A percentile compares a stretch with the other conserved stretches of the same genome.
Evolutionary conservation across 92 coral and sea anemone genomes (phyloP).

Genomic region (Zoanthus solanderi): DNA sequence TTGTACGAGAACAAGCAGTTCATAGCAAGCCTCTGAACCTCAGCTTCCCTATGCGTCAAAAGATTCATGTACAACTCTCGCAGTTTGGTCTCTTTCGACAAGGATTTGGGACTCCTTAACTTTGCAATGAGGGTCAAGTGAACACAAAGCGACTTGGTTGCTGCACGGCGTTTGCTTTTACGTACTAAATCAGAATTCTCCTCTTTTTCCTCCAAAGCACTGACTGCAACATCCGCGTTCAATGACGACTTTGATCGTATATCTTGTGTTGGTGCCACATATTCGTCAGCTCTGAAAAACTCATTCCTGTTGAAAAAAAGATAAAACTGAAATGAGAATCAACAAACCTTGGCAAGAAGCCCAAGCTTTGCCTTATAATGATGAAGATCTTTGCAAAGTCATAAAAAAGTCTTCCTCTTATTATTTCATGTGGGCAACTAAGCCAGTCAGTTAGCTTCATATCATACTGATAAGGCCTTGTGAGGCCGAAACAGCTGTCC

Average conservation of each 20-base stretch:
- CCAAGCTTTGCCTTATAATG: too few relatives aligned
- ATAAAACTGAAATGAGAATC: background rate
- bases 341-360: background rate
- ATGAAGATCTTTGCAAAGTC: too few relatives aligned
- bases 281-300: slow-evolving; percentile 73
- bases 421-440: too few relatives aligned
- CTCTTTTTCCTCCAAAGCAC: slow-evolving; percentile 20
- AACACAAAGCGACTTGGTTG: slow-evolving; percentile 81
- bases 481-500: too few relatives aligned
- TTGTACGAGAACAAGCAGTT: slow-evolving; percentile 87
- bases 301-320: slow-evolving; percentile 63
- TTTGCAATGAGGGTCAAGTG: slow-evolving; percentile 80
- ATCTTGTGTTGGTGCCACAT: slow-evolving; percentile 82
- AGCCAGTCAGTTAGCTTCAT: too few relatives aligned
- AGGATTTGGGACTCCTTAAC: slow-evolving; percentile 84
- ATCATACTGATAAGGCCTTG: too few relatives aligned
- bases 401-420: too few relatives aligned
- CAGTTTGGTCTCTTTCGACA: slow-evolving; percentile 80
- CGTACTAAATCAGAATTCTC: slow-evolving; percentile 37
- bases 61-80: slow-evolving; percentile 71
- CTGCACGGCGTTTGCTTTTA: slow-evolving; percentile 71
- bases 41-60: slow-evolving; percentile 83
- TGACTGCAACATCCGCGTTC: slow-evolving; percentile 6
- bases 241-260: slow-evolving; percentile 53
- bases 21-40: slow-evolving; percentile 90